Percentiles rank a stretch among this genome's conserved stretches.
Conservation (phyloP, 2,113 vertebrate genomes). For the Scalopus aquaticus region DNA sequence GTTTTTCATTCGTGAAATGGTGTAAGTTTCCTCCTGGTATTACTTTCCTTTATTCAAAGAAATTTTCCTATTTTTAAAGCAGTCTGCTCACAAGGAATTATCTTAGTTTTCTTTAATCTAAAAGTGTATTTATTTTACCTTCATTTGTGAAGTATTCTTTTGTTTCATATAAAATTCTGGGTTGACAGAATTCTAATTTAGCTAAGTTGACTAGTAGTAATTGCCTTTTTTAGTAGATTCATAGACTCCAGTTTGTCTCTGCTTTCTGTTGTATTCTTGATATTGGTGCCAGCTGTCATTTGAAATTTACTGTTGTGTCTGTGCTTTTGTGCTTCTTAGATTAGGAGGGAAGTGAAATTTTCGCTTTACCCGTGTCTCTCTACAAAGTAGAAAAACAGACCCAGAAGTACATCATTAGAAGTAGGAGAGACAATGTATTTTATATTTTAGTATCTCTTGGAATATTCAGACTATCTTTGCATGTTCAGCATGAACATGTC, state of each 20-base stretch:
- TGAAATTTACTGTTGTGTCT: constrained; percentile 8
- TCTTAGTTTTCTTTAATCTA: background rate
- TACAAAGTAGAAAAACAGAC: constrained; percentile 9
- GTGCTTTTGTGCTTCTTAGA: background rate
- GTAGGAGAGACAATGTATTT: background rate
- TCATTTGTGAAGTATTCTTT: constrained; percentile 11
- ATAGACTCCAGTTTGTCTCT: background rate
- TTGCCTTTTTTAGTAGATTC: background rate
- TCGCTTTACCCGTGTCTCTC: background rate
- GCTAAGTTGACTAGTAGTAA: background rate
- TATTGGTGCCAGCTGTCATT: background rate
- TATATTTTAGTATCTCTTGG: background rate
- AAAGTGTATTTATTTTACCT: constrained; percentile 25
- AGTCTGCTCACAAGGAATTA: background rate
- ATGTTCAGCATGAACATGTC: background rate
- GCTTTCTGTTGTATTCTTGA: constrained; percentile 23
- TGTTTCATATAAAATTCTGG: background rate
- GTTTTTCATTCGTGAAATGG: constrained; percentile 43
- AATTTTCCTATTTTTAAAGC: background rate
- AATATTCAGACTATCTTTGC: background rate
- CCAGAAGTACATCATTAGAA: background rate
- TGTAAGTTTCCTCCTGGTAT: background rate
- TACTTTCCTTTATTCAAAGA: background rate
- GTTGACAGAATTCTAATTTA: background rate
- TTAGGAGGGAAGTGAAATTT: background rate